Percentiles rank a stretch among this genome's conserved stretches.
Conservation (phyloP, 2,888 invertebrate genomes). For the Seira ritae region DNA sequence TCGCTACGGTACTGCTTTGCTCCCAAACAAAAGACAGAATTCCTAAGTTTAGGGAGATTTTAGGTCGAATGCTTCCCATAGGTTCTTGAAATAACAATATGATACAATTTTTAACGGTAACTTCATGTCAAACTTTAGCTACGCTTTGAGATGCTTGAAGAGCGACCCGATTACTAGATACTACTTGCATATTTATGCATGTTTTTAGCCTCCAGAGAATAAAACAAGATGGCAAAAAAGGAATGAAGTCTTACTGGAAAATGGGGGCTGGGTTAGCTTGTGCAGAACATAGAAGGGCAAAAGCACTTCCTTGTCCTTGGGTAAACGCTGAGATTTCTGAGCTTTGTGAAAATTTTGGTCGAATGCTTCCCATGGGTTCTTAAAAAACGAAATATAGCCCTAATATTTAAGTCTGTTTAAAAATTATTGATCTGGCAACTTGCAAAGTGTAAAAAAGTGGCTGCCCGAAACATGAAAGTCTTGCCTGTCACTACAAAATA, state of each 20-base stretch:
- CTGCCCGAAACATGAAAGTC: conserved; percentile 55
- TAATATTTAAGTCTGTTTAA: neutral
- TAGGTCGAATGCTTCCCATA: conserved; percentile 72
- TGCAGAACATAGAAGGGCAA: conserved; percentile 78
- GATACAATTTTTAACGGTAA: neutral
- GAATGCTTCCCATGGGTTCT: conserved; percentile 33
- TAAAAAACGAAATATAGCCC: conserved; percentile 2
- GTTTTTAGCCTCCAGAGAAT: too few species aligned
- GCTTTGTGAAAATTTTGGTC: neutral
- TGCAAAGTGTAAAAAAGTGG: neutral
- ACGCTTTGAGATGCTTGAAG: neutral
- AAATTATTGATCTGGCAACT: neutral
- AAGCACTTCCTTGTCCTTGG: conserved; percentile 66
- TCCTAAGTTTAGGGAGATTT: conserved; percentile 70
- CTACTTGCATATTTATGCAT: too few species aligned
- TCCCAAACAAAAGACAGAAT: conserved; percentile 69
- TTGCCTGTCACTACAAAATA: neutral
- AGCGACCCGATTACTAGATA: neutral
- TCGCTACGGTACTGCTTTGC: conserved; percentile 67
- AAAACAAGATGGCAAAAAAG: too few species aligned
- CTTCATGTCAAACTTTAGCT: neutral
- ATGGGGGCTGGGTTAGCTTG: conserved; percentile 80
- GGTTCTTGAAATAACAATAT: conserved; percentile 68
- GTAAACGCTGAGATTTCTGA: conserved; percentile 63
- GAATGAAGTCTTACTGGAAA: conserved; percentile 78